phyloP scores from a whole-genome alignment of 1,140 invertebrate species.

The Pentalonia nigronervosa region DNA sequence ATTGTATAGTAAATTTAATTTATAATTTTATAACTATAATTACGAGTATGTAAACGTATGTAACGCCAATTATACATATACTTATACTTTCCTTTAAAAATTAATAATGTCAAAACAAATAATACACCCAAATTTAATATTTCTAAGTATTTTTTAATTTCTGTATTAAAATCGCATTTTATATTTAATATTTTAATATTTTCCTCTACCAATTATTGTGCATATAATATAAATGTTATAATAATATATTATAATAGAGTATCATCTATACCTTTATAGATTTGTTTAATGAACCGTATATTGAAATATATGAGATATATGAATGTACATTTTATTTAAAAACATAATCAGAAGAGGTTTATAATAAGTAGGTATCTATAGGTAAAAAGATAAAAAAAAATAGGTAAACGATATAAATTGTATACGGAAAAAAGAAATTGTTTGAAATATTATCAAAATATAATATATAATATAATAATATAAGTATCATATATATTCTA shows the following conservation, averaged over 20 bases:
- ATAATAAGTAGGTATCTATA: no score
- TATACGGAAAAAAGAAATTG: no score
- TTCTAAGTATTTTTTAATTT: not conserved
- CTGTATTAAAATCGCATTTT: not conserved
- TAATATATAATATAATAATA: no score
- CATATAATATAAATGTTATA: not conserved
- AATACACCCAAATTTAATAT: not conserved
- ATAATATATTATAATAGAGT: no score
- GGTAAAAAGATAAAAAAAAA: no score
- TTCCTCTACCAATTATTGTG: not conserved
- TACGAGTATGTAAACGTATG: not conserved
- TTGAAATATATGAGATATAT: no score
- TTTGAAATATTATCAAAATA: not conserved
- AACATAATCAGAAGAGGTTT: no score
- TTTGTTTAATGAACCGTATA: no score
- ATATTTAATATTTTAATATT: no score
- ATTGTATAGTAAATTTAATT: not conserved
- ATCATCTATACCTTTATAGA: no score
- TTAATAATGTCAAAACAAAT: not conserved
- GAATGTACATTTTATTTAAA: no score
- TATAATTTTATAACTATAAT: not conserved
- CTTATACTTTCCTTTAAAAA: not conserved
- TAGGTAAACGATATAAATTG: no score
- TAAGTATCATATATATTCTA: not conserved
- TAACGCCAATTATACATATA: not conserved